Evolutionary conservation across 2,797 vertebrate genomes (phyloP).

Genomic region (Fundulus diaphanus): DNA sequence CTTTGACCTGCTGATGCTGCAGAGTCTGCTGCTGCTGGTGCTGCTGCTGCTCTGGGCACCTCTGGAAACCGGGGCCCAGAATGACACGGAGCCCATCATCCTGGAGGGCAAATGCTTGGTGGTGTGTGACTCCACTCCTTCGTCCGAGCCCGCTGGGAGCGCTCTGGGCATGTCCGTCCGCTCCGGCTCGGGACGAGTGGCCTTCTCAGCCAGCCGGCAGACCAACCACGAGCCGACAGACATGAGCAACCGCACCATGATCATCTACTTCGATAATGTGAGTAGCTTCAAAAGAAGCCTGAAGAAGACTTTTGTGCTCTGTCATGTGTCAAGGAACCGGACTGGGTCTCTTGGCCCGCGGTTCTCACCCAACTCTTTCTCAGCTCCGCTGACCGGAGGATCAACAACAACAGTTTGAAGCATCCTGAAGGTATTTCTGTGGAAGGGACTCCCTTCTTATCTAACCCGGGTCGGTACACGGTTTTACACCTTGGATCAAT

Average conservation of each 20-base stretch:
- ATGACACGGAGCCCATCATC: constrained; percentile 86
- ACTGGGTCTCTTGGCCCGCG: neutral
- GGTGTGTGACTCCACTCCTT: constrained; percentile 84
- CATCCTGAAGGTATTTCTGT: neutral
- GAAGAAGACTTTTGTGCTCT: neutral
- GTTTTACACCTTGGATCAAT: neutral
- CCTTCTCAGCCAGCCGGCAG: constrained; percentile 84
- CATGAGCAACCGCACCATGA: constrained; percentile 87
- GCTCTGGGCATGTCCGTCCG: constrained; percentile 85
- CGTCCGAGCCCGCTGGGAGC: constrained; percentile 77
- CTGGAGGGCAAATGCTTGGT: constrained; percentile 86
- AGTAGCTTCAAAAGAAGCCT: constrained; percentile 34
- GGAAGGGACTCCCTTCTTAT: neutral
- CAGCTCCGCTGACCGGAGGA: neutral
- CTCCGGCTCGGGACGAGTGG: constrained; percentile 81
- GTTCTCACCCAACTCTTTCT: neutral
- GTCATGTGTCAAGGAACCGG: neutral
- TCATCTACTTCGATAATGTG: constrained; percentile 87
- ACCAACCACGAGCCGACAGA: constrained; percentile 87
- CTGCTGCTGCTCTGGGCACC: constrained; percentile 69
- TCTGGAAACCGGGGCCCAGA: constrained; percentile 70
- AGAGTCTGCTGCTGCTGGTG: constrained; percentile 61
- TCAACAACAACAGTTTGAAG: too few relatives aligned
- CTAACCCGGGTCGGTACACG: neutral
- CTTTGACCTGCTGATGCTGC: constrained; percentile 54